Percentiles rank a stretch among this genome's conserved stretches.
phyloP scores from a whole-genome alignment of 2,888 invertebrate genomes.

The Metalampra italica region DNA sequence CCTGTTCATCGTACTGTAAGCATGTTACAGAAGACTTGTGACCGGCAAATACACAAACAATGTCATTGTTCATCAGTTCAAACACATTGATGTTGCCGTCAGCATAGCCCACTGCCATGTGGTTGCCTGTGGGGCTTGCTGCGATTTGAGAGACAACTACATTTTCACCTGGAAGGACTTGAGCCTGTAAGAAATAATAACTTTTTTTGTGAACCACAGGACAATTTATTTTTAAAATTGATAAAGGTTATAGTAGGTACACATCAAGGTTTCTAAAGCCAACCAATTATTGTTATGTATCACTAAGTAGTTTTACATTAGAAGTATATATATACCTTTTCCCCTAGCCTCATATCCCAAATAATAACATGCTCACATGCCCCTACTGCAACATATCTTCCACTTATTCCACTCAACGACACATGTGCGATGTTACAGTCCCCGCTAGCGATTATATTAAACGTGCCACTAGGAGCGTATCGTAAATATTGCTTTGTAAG shows the following conservation, averaged over 20 bases:
- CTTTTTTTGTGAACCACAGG: too few species aligned
- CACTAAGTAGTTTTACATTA: too few species aligned
- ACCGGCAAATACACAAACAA: slow-evolving; percentile 86
- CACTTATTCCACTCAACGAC: slow-evolving; percentile 85
- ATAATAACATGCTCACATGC: slow-evolving; percentile 95
- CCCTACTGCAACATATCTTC: slow-evolving; percentile 92
- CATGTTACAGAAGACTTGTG: slow-evolving; percentile 92
- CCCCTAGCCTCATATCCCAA: slow-evolving; percentile 94
- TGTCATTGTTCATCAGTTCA: slow-evolving; percentile 85
- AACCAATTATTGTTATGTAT: too few species aligned
- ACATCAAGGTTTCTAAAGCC: too few species aligned
- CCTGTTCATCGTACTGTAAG: slow-evolving; percentile 89
- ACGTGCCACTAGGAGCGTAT: slow-evolving; percentile 89
- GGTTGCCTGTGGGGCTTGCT: slow-evolving; percentile 85
- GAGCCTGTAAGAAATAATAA: slow-evolving; percentile 75
- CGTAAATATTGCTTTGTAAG: slow-evolving; percentile 96
- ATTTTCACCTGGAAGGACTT: slow-evolving; percentile 89
- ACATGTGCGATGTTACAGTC: slow-evolving; percentile 90
- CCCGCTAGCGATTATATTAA: slow-evolving; percentile 91
- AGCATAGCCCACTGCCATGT: slow-evolving; percentile 93
- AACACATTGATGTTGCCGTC: slow-evolving; percentile 93
- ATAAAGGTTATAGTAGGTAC: background rate
- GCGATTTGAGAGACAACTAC: slow-evolving; percentile 87
- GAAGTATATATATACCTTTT: slow-evolving; percentile 77
- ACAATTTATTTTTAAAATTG: background rate